phyloP scores from a whole-genome alignment of 2,888 invertebrate genomes.

The Rhingia rostrata region DNA sequence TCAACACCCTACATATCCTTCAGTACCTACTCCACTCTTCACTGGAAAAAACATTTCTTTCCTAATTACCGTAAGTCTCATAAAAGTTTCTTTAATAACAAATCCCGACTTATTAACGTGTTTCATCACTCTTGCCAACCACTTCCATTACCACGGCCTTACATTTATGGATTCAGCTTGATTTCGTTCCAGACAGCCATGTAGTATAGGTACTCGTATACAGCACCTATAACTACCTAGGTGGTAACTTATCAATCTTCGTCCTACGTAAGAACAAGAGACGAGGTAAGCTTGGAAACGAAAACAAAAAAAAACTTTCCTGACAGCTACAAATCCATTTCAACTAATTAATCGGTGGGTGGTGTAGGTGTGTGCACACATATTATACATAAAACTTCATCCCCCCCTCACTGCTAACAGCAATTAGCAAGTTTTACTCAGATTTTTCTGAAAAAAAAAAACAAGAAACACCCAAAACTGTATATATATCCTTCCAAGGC shows the following conservation, averaged over 20 bases:
- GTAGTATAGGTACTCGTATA: not conserved
- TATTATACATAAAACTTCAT: not conserved
- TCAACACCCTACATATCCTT: slow-evolving; percentile 25
- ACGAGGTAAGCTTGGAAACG: slow-evolving; percentile 28
- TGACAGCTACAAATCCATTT: slow-evolving; percentile 81
- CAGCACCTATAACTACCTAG: not conserved
- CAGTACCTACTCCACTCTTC: slow-evolving; percentile 16
- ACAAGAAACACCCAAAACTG: not conserved
- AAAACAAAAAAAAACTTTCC: slow-evolving; percentile 75
- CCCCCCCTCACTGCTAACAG: slow-evolving; percentile 1
- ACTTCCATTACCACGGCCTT: slow-evolving; percentile 40
- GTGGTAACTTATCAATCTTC: slow-evolving; percentile 64
- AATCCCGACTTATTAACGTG: slow-evolving; percentile 62
- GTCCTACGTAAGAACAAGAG: slow-evolving; percentile 45
- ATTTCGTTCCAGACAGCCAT: slow-evolving; percentile 13
- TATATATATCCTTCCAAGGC: slow-evolving; percentile 16
- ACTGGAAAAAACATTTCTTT: slow-evolving; percentile 34
- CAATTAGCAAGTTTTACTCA: slow-evolving; percentile 56
- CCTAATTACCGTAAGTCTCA: slow-evolving; percentile 56
- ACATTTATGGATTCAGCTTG: slow-evolving; percentile 47
- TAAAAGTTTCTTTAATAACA: slow-evolving; percentile 56
- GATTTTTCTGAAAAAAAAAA: not conserved
- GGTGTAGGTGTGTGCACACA: slow-evolving; percentile 3
- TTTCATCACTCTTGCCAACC: slow-evolving; percentile 57
- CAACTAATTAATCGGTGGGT: slow-evolving; percentile 75